Base-by-base conservation (phyloP, 2,888 invertebrate genomes). In the Elysia crispata region DNA sequence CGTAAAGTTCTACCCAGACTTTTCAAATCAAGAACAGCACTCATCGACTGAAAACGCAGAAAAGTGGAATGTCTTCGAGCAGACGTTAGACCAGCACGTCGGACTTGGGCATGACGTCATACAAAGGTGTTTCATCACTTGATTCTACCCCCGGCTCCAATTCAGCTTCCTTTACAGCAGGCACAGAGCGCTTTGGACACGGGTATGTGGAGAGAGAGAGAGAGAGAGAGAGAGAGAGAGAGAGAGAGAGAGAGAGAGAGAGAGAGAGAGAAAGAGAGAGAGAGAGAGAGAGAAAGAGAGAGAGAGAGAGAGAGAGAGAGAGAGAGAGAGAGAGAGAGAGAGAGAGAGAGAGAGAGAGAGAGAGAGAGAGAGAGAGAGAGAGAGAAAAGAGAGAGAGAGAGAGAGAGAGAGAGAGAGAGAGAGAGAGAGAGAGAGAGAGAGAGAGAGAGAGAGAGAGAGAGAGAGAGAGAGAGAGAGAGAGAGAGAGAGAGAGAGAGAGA, bases 401-500 rank as follows among this genome's bases (percentile, higher is more conserved):
- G 8, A 31, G 23, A 60, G 33, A 62, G 23, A 31, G n/a, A 75
- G 33, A 75, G 23, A 31, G 33, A 62, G 75, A 75, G 64, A 62
- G 64, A 75, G 64, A 75, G 41, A 62, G 41, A 70, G 60, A 77
- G 3, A 60, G 33, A 77, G 60, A 77, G 70, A 77, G 60, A 33
- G 60, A 60, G 25, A 66, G 70, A 70, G 67, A 76, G 76, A 76
- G 76, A 33, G 66, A 49, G 66, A 41, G 64, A 66, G 57, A 31
- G n/a, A 60, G 60, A 31, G 25, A 57, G 30, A 31, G 18, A 30
- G 23, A 49, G 20, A 49, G 72, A 41, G 20, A 28, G 33, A 41
- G 1, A 49, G 31, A n/a, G 5, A 57, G 57, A 57, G 28, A 15
- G 33, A 60, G 18, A 30, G 28, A 20, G 28, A 57, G 31, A 28